Evolutionary conservation across 2,797 vertebrate species (phyloP).

Genomic region (Phyllotis vaccarum): DNA sequence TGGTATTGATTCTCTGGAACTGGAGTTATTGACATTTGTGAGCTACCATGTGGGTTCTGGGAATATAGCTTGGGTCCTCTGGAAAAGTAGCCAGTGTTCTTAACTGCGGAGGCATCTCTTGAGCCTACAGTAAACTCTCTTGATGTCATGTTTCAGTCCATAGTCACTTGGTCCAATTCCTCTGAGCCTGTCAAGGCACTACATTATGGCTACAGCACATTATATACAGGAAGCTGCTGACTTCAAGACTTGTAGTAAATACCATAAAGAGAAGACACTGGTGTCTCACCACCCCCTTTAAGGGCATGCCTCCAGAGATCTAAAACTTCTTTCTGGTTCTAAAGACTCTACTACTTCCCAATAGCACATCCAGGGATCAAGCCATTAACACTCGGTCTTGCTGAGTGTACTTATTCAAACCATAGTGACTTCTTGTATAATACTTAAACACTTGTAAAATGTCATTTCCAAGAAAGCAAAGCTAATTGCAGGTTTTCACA

Average conservation of each 20-base stretch:
- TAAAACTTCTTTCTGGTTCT: not conserved
- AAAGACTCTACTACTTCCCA: not conserved
- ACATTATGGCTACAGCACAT: too few species aligned
- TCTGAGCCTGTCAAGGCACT: not conserved
- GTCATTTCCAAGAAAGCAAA: constrained; percentile 7
- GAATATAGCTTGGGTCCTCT: not conserved
- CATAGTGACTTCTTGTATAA: not conserved
- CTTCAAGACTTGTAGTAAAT: not conserved
- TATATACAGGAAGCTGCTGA: not conserved
- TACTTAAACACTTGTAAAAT: constrained; percentile 45
- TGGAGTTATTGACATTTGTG: not conserved
- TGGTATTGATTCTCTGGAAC: not conserved
- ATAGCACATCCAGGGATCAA: not conserved
- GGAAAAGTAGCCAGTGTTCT: not conserved
- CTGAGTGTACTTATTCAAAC: not conserved
- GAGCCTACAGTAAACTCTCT: not conserved
- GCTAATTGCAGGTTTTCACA: constrained; percentile 37
- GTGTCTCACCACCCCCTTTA: not conserved
- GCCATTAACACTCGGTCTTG: not conserved
- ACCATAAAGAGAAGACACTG: not conserved
- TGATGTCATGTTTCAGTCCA: not conserved
- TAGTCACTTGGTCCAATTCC: not conserved
- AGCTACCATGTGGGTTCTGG: not conserved
- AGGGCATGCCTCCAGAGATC: not conserved
- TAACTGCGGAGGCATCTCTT: not conserved